phyloP scores from a whole-genome alignment of 2,113 vertebrate genomes.

The Lepisosteus oculatus region DNA sequence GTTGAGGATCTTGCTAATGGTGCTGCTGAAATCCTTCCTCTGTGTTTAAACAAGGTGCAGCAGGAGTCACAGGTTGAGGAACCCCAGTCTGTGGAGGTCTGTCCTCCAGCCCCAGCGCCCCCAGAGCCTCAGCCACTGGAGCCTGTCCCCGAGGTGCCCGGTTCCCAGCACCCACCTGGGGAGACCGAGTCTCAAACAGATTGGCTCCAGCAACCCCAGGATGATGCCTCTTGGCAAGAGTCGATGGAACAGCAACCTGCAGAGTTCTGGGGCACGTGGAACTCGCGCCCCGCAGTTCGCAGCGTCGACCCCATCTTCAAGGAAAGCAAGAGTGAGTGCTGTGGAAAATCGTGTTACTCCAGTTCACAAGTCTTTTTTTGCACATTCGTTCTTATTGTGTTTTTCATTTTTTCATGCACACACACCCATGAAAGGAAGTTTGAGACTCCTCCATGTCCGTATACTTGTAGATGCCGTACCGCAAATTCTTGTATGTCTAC shows the following conservation, averaged over 20 bases:
- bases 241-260: conserved; percentile 64
- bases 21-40: conserved; percentile 31
- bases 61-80: conserved; percentile 64
- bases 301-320: conserved; percentile 54
- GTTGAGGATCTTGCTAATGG: no score
- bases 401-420: no score
- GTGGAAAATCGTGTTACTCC: no score
- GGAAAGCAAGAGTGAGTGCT: conserved; percentile 67
- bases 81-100: conserved; percentile 58
- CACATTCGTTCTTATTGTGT: no score
- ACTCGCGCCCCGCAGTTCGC: conserved; percentile 34
- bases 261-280: conserved; percentile 52
- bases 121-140: conserved; percentile 64
- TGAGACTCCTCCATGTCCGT: no score
- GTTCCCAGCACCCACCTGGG: no score
- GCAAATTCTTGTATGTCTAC: no score
- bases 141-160: conserved; percentile 25
- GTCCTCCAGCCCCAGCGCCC: conserved; percentile 59
- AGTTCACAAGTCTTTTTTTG: no score
- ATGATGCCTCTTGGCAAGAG: conserved; percentile 55
- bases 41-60: conserved; percentile 31
- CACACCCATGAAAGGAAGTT: no score
- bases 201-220: no score
- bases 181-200: no score
- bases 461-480: no score